Base-by-base conservation (phyloP, 2,797 vertebrate species). In the Florisuga fusca region DNA sequence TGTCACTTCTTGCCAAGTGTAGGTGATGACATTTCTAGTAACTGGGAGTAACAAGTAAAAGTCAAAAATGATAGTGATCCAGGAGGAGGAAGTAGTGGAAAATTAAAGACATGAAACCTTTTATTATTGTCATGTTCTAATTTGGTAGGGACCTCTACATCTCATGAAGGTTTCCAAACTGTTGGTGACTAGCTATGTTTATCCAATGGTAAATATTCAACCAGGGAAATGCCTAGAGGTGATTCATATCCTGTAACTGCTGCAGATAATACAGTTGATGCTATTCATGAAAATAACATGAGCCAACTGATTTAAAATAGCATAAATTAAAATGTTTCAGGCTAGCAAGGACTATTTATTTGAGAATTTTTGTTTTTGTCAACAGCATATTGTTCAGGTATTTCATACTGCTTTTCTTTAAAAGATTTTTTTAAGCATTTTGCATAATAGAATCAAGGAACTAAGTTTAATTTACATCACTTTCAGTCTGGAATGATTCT, bases 161-260 rank as follows among this genome's bases (percentile, higher is more conserved):
- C 93, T 96, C 93, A 73, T 33, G 31, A 95, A 95, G 89, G 87
- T 88, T 96, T 95, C 86, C 91, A 74, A 93, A 95, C 15, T 51
- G 78, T 91, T 90, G 87, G 82, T 97, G 96, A 97, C 92, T 95
- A 94, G 96, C 77, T 97, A 91, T 97, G 95, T 98, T 98, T 98
- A 95, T 97, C 84, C 89, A 97, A 46, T 94, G 94, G 97, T 97
- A 97, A 98, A 97, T 98, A 97, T 97, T 97, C 96, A 98, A 97
- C 97, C 93, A 97, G 96, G 97, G 95, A 98, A 98, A 97, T 97
- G 91, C 95, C 96, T 97, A 82, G 38, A 96, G 90, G 97, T 98
- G 98, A 98, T 97, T 98, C 98, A 98, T 45, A 97, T 98, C 97
- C 98, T 98, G 97, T 90, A 97, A 94, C 94, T 97, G 96, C 92